phyloP scores from a whole-genome alignment of 2,113 vertebrate genomes.

The Rostratula benghalensis region DNA sequence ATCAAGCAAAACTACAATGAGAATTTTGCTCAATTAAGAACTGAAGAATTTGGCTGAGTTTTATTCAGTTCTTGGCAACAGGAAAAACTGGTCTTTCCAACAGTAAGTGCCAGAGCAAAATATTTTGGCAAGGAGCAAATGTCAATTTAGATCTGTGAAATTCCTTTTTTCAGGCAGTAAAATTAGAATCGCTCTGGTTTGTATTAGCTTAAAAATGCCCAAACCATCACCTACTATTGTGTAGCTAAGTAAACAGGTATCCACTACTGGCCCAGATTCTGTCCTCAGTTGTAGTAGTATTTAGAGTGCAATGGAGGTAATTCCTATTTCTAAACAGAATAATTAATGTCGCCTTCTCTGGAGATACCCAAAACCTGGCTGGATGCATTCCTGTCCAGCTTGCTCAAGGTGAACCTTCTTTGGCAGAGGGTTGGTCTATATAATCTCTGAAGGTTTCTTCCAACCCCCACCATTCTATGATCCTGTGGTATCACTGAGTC shows the following conservation, averaged over 20 bases:
- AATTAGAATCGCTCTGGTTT: slow-evolving; percentile 31
- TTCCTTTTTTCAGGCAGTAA: slow-evolving; percentile 27
- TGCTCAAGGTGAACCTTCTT: too few species aligned
- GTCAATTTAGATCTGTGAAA: slow-evolving; percentile 44
- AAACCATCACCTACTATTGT: neutral
- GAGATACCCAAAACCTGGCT: too few species aligned
- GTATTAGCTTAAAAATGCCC: slow-evolving; percentile 23
- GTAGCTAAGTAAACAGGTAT: slow-evolving; percentile 20
- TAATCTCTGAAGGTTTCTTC: too few species aligned
- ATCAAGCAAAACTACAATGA: slow-evolving; percentile 34
- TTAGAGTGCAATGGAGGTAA: neutral
- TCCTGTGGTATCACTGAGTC: neutral
- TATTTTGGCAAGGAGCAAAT: slow-evolving; percentile 40
- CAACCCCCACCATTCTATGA: too few species aligned
- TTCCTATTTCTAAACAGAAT: neutral
- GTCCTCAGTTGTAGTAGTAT: neutral
- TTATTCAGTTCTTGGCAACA: slow-evolving; percentile 1
- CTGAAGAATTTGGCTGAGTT: slow-evolving; percentile 26
- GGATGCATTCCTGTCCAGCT: too few species aligned
- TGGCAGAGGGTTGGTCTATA: too few species aligned
- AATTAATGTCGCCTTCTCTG: neutral
- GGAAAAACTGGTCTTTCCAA: slow-evolving; percentile 28
- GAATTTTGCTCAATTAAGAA: slow-evolving; percentile 51
- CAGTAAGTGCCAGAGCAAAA: slow-evolving; percentile 45
- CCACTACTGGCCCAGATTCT: neutral